phyloP scores from a whole-genome alignment of 2,797 vertebrate genomes.

The Poeciliopsis gracilis region DNA sequence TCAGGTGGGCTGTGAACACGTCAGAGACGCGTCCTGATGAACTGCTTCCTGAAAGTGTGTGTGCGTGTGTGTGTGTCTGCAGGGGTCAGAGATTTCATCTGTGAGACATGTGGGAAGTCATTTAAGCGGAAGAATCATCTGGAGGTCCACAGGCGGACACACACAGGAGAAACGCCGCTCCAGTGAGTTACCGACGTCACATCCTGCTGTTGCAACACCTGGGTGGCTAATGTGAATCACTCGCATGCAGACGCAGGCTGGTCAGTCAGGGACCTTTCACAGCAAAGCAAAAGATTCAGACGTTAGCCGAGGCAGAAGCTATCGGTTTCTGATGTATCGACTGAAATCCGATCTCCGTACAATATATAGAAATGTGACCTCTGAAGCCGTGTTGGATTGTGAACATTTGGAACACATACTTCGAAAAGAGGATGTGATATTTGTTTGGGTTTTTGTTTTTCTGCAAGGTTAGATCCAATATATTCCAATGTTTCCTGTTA shows the following conservation, averaged over 20 bases:
- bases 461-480: background rate
- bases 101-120: constrained; percentile 92
- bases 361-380: background rate
- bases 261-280: too few species aligned
- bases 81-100: constrained; percentile 94
- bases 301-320: too few species aligned
- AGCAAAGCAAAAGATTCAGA: too few species aligned
- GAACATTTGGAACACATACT: background rate
- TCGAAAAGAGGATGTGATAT: background rate
- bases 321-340: too few species aligned
- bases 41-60: background rate
- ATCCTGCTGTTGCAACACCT: background rate
- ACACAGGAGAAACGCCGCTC: constrained; percentile 93
- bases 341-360: background rate
- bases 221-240: too few species aligned
- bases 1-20: constrained; percentile 79
- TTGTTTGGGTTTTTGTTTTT: background rate
- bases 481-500: background rate
- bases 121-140: constrained; percentile 97
- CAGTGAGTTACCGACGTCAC: constrained; percentile 82
- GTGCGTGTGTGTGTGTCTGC: background rate
- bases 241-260: too few species aligned
- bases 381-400: background rate
- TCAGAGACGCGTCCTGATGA: background rate
- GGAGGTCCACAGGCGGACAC: constrained; percentile 91